Conservation (phyloP, 2,797 vertebrate species). For the Apogon talboti region DNA sequence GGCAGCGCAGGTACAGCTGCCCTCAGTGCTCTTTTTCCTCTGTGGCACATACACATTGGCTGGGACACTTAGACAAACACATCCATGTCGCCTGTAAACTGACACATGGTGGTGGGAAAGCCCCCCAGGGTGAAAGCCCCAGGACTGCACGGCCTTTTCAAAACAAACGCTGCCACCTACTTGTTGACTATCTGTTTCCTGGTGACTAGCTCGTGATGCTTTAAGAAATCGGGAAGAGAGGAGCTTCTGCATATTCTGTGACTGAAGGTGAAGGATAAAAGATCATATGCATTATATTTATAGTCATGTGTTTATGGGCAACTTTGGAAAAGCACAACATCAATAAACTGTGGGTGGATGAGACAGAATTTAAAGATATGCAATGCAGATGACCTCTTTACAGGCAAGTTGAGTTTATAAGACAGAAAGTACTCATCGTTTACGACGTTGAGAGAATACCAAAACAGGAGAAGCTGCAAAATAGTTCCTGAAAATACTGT, state of each 20-base stretch:
- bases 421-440: not conserved
- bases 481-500: slow-evolving; percentile 1
- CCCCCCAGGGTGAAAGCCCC: slow-evolving; percentile 52
- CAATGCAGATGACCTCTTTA: too few relatives aligned
- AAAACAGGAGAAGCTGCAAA: slow-evolving; percentile 4
- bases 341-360: slow-evolving; percentile 27
- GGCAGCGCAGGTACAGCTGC: slow-evolving; percentile 86
- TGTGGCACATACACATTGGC: slow-evolving; percentile 19
- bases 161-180: slow-evolving; percentile 66
- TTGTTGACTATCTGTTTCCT: slow-evolving; percentile 53
- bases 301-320: not conserved
- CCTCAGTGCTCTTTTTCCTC: slow-evolving; percentile 76
- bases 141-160: slow-evolving; percentile 56
- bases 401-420: slow-evolving; percentile 10
- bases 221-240: slow-evolving; percentile 11
- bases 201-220: slow-evolving; percentile 11
- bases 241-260: not conserved
- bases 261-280: slow-evolving; percentile 2
- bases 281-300: slow-evolving; percentile 12
- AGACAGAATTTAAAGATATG: slow-evolving; percentile 17
- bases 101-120: slow-evolving; percentile 63
- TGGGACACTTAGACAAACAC: slow-evolving; percentile 41
- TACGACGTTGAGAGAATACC: slow-evolving; percentile 25
- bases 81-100: slow-evolving; percentile 52
- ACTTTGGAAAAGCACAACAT: slow-evolving; percentile 19